Percentiles rank a stretch among this genome's conserved stretches.
These are phyloP conservation scores for Pedicia rivosa DNA, from an alignment of 2,888 invertebrate genomes.

Conservation along the genomic window DNA sequence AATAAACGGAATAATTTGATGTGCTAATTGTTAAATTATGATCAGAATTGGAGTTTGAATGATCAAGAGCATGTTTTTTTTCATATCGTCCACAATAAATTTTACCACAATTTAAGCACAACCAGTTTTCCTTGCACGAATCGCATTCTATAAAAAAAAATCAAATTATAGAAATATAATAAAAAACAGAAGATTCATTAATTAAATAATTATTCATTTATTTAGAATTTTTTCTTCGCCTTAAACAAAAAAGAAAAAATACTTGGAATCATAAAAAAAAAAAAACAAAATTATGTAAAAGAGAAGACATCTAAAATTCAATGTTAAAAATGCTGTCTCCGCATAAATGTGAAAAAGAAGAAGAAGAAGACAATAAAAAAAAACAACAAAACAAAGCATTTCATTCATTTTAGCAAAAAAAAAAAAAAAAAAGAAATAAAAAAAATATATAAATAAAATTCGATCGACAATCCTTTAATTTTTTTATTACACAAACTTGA, in stretches of 20 bases:
- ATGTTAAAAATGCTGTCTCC: no score
- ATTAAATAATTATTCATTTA: slow-evolving; percentile 1
- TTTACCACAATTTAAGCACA: slow-evolving; percentile 58
- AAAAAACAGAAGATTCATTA: slow-evolving; percentile 6
- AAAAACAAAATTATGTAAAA: no score
- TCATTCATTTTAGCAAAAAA: no score
- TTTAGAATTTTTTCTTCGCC: not conserved
- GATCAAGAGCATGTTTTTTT: slow-evolving; percentile 57
- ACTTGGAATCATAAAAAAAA: not conserved
- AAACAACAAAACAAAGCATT: no score
- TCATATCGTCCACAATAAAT: slow-evolving; percentile 64
- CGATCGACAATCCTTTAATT: no score
- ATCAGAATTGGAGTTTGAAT: slow-evolving; percentile 41
- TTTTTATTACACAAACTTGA: no score
- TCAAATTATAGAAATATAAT: no score
- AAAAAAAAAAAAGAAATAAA: no score
- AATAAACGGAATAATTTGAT: slow-evolving; percentile 55
- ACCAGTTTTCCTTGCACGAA: slow-evolving; percentile 51
- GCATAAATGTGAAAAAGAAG: no score
- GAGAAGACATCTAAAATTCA: no score
- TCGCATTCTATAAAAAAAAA: slow-evolving; percentile 37
- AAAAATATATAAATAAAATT: no score
- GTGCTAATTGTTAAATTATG: slow-evolving; percentile 67
- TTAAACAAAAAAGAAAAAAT: not conserved
- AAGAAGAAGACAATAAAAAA: no score